Evolutionary conservation across 2,113 vertebrate genomes (phyloP).

Genomic region (Ibidorhyncha struthersii): DNA sequence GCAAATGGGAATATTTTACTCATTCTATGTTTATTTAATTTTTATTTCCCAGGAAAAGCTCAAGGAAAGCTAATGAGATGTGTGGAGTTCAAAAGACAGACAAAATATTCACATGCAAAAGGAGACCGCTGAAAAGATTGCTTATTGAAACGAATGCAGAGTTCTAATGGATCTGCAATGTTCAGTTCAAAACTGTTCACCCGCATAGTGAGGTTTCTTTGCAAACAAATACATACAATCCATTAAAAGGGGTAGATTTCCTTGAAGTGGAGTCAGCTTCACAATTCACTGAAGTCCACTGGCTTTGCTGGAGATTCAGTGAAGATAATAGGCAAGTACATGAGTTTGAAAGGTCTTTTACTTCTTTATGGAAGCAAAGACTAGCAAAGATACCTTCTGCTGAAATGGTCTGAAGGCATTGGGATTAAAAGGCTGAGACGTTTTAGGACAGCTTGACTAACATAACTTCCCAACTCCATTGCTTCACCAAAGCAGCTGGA

Average conservation of each 20-base stretch:
- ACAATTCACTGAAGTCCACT: background rate
- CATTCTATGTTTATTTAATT: background rate
- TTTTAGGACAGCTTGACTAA: constrained; percentile 37
- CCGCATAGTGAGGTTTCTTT: background rate
- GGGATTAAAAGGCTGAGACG: background rate
- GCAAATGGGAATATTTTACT: background rate
- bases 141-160: background rate
- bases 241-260: background rate
- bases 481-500: constrained; percentile 19
- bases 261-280: background rate
- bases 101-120: background rate
- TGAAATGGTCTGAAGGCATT: background rate
- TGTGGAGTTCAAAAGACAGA: background rate
- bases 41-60: background rate
- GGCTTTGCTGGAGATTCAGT: background rate
- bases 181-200: background rate
- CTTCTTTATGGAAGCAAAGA: background rate
- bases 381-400: background rate
- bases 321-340: background rate
- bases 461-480: background rate
- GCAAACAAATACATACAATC: background rate
- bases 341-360: background rate
- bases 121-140: background rate
- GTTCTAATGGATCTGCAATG: background rate
- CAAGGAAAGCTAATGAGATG: background rate